Evolutionary conservation across 2,113 vertebrate species (phyloP).

Genomic region (Haemorhous mexicanus): DNA sequence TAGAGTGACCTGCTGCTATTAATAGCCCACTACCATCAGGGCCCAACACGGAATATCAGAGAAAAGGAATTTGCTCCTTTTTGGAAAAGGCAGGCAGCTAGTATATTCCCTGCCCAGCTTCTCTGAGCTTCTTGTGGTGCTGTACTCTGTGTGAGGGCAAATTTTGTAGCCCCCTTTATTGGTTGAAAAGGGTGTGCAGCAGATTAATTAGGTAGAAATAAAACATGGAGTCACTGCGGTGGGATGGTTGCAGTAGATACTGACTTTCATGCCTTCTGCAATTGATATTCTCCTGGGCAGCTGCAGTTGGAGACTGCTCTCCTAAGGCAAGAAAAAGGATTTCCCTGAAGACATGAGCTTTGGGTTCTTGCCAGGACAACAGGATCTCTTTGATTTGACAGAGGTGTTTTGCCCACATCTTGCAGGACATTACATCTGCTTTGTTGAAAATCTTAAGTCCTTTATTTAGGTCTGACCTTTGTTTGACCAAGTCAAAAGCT

Average conservation of each 20-base stretch:
- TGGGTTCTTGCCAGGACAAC: background rate
- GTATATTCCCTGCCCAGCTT: rapidly evolving
- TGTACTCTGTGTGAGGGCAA: background rate
- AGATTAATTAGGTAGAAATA: background rate
- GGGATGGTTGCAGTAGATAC: background rate
- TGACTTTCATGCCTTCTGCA: background rate
- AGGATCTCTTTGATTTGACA: background rate
- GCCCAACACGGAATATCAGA: background rate
- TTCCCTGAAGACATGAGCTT: background rate
- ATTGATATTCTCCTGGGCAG: background rate
- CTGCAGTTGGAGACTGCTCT: background rate
- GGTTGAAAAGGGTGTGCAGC: background rate
- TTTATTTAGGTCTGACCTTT: background rate
- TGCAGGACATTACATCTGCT: background rate
- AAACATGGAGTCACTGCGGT: background rate
- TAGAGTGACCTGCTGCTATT: background rate
- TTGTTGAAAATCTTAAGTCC: background rate
- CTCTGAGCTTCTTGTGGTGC: background rate
- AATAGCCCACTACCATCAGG: background rate
- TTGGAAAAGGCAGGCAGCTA: background rate
- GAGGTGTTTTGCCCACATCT: background rate
- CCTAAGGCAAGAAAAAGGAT: background rate
- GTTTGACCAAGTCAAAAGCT: background rate
- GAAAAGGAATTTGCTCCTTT: background rate
- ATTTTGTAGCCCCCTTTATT: background rate